phyloP scores from a whole-genome alignment of 2,888 invertebrate species.

The Andrena fulva region DNA sequence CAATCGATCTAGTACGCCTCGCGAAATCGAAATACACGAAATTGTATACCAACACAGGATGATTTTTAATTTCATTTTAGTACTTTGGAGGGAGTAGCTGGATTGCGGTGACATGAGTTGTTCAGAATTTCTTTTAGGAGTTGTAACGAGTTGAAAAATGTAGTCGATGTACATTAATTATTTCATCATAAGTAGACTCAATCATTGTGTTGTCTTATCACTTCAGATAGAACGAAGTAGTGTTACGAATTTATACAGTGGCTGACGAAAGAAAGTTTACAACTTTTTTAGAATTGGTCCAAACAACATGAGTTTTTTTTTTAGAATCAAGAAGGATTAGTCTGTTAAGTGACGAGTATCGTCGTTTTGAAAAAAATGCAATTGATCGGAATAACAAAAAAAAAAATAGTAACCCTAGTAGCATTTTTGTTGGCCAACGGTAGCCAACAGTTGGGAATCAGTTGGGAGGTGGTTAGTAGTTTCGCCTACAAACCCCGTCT shows the following conservation, averaged over 20 bases:
- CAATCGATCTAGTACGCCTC: slow-evolving; percentile 2
- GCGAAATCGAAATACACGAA: slow-evolving; percentile 14
- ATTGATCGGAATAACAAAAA: no score
- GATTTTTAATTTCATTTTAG: not conserved
- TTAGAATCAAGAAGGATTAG: no score
- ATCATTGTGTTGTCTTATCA: not conserved
- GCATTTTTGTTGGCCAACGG: no score
- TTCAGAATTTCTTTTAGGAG: not conserved
- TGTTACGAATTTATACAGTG: not conserved
- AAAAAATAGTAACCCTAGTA: no score
- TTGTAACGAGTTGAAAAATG: not conserved
- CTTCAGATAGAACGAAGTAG: not conserved
- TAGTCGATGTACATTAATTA: not conserved
- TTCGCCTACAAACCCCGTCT: no score
- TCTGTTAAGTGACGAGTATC: no score
- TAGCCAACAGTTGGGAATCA: no score
- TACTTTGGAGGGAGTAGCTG: not conserved
- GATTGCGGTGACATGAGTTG: not conserved
- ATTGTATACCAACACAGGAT: not conserved
- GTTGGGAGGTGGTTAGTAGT: no score
- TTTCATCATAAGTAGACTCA: not conserved
- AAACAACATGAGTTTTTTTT: no score
- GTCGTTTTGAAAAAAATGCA: no score
- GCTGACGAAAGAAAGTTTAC: no score
- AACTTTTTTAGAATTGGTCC: no score